Percentiles rank a stretch among this genome's conserved stretches.
Evolutionary conservation across 2,797 vertebrate genomes (phyloP).

Genomic region (Perodicticus potto): DNA sequence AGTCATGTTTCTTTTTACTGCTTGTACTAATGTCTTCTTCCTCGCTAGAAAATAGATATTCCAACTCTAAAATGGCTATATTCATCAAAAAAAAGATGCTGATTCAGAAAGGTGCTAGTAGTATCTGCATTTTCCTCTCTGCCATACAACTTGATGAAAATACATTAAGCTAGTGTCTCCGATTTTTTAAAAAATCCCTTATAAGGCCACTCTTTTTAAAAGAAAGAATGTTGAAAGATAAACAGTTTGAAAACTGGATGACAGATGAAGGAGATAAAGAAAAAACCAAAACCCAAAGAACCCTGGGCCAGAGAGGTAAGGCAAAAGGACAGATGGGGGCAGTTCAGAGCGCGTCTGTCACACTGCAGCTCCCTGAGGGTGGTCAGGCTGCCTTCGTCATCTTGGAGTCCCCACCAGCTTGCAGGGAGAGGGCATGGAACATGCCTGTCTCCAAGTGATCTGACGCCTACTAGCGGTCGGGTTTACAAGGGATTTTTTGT

Average conservation of each 20-base stretch:
- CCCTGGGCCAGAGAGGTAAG: background rate
- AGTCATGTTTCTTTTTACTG: background rate
- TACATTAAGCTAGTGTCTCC: background rate
- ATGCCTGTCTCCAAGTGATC: accelerated
- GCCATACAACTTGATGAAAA: background rate
- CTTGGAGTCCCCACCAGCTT: accelerated
- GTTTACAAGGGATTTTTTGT: background rate
- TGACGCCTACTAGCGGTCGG: background rate
- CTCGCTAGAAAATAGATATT: background rate
- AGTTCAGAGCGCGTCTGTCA: background rate
- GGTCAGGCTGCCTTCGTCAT: accelerated
- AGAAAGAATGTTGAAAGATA: background rate
- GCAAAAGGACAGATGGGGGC: background rate
- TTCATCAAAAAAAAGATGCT: background rate
- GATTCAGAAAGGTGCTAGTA: background rate
- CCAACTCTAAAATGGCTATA: background rate
- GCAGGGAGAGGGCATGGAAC: accelerated
- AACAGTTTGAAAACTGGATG: background rate
- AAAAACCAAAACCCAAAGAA: background rate
- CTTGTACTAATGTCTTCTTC: background rate
- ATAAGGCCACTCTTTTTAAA: background rate
- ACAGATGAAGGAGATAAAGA: background rate
- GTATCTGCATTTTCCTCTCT: background rate
- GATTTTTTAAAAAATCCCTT: background rate
- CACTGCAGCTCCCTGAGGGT: accelerated